phyloP scores from a whole-genome alignment of 2,888 invertebrate genomes.

The Dynastes maya region DNA sequence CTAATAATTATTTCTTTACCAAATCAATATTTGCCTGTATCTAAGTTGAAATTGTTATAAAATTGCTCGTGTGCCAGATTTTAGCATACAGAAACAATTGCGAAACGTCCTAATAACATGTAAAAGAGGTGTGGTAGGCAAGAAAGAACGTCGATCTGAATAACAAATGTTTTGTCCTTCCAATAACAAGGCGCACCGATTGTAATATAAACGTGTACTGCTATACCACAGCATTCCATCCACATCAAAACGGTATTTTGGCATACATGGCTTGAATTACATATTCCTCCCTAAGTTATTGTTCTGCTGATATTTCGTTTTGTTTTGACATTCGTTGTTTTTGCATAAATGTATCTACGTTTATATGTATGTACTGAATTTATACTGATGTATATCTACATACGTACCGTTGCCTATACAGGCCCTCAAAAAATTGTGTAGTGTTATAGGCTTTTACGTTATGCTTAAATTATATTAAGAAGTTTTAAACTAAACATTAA shows the following conservation, averaged over 20 bases:
- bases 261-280: conserved; percentile 29
- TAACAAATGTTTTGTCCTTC: conserved; percentile 30
- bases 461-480: background rate
- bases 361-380: background rate
- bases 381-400: background rate
- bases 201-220: conserved; percentile 31
- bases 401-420: background rate
- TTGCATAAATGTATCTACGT: conserved; percentile 16
- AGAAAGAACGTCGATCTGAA: conserved; percentile 31
- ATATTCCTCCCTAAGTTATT: conserved; percentile 43
- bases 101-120: conserved; percentile 27
- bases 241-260: conserved; percentile 39
- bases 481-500: background rate
- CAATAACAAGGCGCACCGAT: conserved; percentile 39
- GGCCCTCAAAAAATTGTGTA: background rate
- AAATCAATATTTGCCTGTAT: background rate
- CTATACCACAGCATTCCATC: conserved; percentile 23
- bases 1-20: background rate
- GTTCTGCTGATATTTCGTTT: conserved; percentile 26
- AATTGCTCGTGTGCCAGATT: conserved; percentile 32
- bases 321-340: conserved; percentile 20
- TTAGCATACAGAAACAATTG: conserved; percentile 34
- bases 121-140: conserved; percentile 37
- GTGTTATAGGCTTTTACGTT: background rate
- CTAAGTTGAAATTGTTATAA: background rate